Evolutionary conservation across 2,113 vertebrate genomes (phyloP), one percentile per base, ranked within the genome.

Genomic region (Caranx ignobilis): DNA sequence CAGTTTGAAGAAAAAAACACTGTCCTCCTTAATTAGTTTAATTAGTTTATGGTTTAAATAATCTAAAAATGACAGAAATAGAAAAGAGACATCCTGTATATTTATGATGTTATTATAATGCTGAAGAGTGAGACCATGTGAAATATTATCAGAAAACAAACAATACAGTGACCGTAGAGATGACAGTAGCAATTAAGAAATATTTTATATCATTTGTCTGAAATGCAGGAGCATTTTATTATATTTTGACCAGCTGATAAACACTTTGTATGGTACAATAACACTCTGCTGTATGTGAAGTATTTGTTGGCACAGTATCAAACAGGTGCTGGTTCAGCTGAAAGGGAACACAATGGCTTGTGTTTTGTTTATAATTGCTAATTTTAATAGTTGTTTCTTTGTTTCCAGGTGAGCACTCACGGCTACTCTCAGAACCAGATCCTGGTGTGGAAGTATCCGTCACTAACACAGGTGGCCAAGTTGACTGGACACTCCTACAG

Each of bases 361-460:
- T 45, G 6, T 21, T 18, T 13, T 1, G 52, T 37, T 56, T 31
- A 59, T 3, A 48, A 13, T 35, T 37, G 37, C 8, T 37, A 1
- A 8, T 26, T 26, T 26, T 41, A 6, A 6, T 3, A 26, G 4
- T 43, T 31, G 11, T 39, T 9, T 21, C n/a, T 81, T 15, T 71
- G 15, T 67, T 84, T 62, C 5, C 83, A 96, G 95, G 95, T 96
- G 87, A 96, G 95, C 92, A 96, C 95, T 63, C 95, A 96, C 5
- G 95, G 95, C 50, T 96, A 96, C 92, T 96, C 95, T 57, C 95
- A 96, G 93, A 96, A 96, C 89, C 95, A 96, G 90, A 95, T 96
- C 79, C 89, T 96, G 88, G 95, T 96, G 84, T 96, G 95, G 95
- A 96, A 95, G 74, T 96, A 96, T 77, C 95, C 95, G 0, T 95